Evolutionary conservation across 1,140 invertebrate genomes (phyloP), one percentile per base, ranked within the genome.

Genomic region (Vanessa atalanta): DNA sequence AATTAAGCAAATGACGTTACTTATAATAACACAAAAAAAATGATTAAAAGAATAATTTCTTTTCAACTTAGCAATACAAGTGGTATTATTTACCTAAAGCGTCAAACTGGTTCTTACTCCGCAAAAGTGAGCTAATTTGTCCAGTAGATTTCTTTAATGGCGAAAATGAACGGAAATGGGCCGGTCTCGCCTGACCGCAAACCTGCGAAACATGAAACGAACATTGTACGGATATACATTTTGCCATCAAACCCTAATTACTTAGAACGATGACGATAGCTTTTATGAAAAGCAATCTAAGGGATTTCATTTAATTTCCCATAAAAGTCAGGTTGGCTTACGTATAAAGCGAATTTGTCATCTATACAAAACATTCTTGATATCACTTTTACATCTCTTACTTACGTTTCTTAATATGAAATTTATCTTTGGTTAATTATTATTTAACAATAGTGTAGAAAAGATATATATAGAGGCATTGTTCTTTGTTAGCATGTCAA

Each of bases 401-500:
- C 15, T 20, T 55, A 55, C 51, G n/a, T 55, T n/a, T 3, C 20
- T 57, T 57, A 23, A 1, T 20, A 20, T 23, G 9, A 37, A 43
- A 43, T 43, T 43, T 43, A 43, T 43, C 4, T 13, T 23, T 26
- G 16, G 0, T 23, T 23, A 57, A 23, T 4, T 20, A 12, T 16
- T 26, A 57, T 12, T 57, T 23, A 57, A 57, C 20, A 57, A 12
- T 13, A 53, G 50, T n/a, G 13, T n/a, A 3, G 2, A 20, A 31
- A 57, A 57, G 14, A 13, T 37, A n/a, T 61, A 15, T 61, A 63
- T 31, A 23, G 55, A 63, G 12, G 68, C 47, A 47, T 47, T 50
- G 60, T 61, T 66, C 61, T 73, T 69, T 64, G 72, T 74, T 74
- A 74, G 65, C 72, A 74, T 74, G 72, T 69, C 72, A 74, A 74